phyloP scores from a whole-genome alignment of 2,888 invertebrate genomes.

The Strigamia maritima region DNA sequence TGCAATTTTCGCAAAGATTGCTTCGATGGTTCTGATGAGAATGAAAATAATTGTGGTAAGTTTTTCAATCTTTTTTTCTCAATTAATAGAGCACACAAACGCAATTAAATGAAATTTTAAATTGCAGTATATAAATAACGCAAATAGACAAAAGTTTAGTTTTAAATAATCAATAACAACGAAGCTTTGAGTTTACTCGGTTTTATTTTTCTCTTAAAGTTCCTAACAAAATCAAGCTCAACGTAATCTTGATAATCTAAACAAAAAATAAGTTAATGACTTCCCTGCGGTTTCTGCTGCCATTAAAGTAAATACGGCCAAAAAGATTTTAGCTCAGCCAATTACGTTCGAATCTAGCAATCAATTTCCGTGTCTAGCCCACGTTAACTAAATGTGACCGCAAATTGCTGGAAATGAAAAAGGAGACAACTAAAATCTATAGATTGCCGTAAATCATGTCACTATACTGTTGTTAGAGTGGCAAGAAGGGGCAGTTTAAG shows the following conservation, averaged over 20 bases:
- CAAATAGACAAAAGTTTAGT: background rate
- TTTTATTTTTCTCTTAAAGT: background rate
- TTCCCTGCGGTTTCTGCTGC: background rate
- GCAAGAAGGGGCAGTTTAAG: background rate
- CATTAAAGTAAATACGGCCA: background rate
- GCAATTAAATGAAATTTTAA: background rate
- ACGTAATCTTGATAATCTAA: background rate
- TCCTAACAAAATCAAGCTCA: background rate
- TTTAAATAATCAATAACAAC: background rate
- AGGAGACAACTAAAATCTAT: background rate
- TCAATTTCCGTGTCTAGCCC: background rate
- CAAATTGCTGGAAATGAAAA: background rate
- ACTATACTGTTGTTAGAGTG: background rate
- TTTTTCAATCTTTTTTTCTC: background rate
- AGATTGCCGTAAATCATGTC: background rate
- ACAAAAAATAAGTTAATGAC: background rate
- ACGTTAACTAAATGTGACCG: background rate
- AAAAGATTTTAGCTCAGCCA: background rate
- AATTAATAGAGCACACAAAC: background rate
- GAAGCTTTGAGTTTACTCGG: background rate
- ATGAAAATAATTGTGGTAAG: conserved; percentile 50
- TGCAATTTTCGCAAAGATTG: conserved; percentile 55
- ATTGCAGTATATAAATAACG: background rate
- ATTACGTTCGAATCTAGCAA: background rate
- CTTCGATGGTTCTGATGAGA: conserved; percentile 55